Evolutionary conservation across 1,140 invertebrate genomes (phyloP).

Genomic region (Plectus sambesii): DNA sequence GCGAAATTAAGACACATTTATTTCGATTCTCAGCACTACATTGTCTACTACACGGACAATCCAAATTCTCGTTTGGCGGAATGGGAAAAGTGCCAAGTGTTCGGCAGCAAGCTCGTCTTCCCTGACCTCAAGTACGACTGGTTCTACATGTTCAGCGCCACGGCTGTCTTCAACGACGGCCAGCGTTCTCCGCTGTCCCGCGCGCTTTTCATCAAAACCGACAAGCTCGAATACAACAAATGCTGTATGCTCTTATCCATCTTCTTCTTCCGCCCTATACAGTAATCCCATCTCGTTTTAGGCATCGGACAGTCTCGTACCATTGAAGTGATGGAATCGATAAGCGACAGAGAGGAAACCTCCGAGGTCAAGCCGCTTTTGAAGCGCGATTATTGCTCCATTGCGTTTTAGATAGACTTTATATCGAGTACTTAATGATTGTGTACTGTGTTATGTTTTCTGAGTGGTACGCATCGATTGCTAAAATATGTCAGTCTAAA

Average conservation of each 20-base stretch:
- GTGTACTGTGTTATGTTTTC: too few relatives aligned
- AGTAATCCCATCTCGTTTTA: conserved; percentile 16
- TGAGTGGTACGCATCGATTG: too few relatives aligned
- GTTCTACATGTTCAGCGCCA: conserved; percentile 43
- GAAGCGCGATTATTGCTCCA: conserved; percentile 40
- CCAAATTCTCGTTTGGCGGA: conserved; percentile 33
- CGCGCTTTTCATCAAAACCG: conserved; percentile 42
- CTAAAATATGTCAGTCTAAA: too few relatives aligned
- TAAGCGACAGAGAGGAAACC: conserved; percentile 28
- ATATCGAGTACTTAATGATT: too few relatives aligned
- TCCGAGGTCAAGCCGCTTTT: conserved; percentile 33
- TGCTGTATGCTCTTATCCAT: conserved; percentile 27
- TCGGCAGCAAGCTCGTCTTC: conserved; percentile 37
- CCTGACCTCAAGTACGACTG: conserved; percentile 45
- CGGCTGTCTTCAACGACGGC: conserved; percentile 43
- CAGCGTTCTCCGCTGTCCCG: conserved; percentile 40
- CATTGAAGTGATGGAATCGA: conserved; percentile 44
- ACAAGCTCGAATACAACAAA: conserved; percentile 43
- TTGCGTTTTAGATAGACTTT: too few relatives aligned
- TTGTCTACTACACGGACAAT: conserved; percentile 45
- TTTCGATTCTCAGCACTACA: conserved; percentile 37
- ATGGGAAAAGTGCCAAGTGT: conserved; percentile 41
- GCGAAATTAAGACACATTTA: too few relatives aligned
- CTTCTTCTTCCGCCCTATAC: neutral
- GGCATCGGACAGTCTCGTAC: conserved; percentile 42